A percentile compares a stretch with the other conserved stretches of the same genome.
Conservation (phyloP, 2,797 vertebrate species). For the Hemitrygon akajei region DNA sequence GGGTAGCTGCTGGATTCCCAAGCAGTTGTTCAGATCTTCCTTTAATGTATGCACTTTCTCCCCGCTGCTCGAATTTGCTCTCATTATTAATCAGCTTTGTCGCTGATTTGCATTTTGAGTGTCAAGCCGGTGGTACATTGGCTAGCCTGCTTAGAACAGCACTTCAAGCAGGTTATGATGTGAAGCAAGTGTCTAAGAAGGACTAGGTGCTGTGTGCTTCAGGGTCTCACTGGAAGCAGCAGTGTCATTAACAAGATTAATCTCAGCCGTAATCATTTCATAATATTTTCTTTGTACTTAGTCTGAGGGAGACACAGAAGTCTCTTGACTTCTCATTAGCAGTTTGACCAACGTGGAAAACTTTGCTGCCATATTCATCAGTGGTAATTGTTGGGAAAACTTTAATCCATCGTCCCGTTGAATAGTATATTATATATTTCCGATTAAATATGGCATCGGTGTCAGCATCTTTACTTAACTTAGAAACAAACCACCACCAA, state of each 20-base stretch:
- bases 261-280: conserved; percentile 92
- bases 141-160: conserved; percentile 73
- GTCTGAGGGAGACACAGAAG: conserved; percentile 87
- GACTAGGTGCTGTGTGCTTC: conserved; percentile 62
- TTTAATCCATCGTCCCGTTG: not conserved
- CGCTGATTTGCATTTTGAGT: conserved; percentile 99
- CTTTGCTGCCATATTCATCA: conserved; percentile 87
- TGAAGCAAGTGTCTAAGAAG: conserved; percentile 74
- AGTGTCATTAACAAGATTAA: conserved; percentile 99
- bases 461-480: not conserved
- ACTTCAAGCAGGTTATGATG: conserved; percentile 80
- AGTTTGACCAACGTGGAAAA: conserved; percentile 98
- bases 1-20: conserved; percentile 94
- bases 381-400: conserved; percentile 80
- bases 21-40: conserved; percentile 81
- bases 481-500: not conserved
- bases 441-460: not conserved
- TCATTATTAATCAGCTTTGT: conserved; percentile 97
- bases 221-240: conserved; percentile 88
- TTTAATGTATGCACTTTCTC: conserved; percentile 91
- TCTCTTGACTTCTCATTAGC: conserved; percentile 99
- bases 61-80: conserved; percentile 89
- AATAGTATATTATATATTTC: no score
- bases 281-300: conserved; percentile 99
- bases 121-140: conserved; percentile 75